Evolutionary conservation across 2,888 invertebrate genomes (phyloP), one percentile per base, ranked within the genome.

Genomic region (Trypoxylon attenuatum): DNA sequence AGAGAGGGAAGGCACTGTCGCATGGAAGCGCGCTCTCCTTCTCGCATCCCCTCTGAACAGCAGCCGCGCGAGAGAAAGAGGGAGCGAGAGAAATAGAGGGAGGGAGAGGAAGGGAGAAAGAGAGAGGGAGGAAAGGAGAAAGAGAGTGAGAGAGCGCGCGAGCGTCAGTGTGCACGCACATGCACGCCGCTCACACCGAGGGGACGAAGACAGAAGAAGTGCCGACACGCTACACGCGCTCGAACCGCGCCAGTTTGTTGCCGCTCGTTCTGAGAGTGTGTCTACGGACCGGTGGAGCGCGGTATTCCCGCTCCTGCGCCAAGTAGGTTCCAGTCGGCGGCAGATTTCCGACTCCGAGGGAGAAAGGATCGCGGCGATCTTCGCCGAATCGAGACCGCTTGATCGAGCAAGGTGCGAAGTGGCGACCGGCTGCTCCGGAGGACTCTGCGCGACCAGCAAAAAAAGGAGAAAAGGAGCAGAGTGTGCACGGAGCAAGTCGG

Each of bases 231-330:
- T 79, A 77, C 77, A 79, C 79, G 71, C 78, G 76, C 76, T 76
- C 78, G 76, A 73, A 71, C 76, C 78, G 73, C 79, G 81, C 75
- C 83, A 83, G 84, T 83, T 84, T 75, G 76, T 82, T 82, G 80
- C 82, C 80, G 81, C 80, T 82, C 42, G 59, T 65, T 67, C 60
- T 33, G 13, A 19, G 43, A 67, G 60, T 49, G 78, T 64, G 63
- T 63, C 41, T 57, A 52, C 51, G 27, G 47, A 13, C 23, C 29
- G 29, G 60, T 42, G 43, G 46, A 21, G 41, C 57, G 41, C 43
- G 43, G 43, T 22, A 52, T 6, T 22, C 22, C 8, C 16, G 46
- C 23, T 59, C 21, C 19, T 43, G 43, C 18, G 43, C 10, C n/a
- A 6, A 43, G 3, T 8, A 16, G 23, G 25, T 23, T 46, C 45